Base-by-base conservation (phyloP, 2,797 vertebrate genomes). In the Cheirogaleus major region DNA sequence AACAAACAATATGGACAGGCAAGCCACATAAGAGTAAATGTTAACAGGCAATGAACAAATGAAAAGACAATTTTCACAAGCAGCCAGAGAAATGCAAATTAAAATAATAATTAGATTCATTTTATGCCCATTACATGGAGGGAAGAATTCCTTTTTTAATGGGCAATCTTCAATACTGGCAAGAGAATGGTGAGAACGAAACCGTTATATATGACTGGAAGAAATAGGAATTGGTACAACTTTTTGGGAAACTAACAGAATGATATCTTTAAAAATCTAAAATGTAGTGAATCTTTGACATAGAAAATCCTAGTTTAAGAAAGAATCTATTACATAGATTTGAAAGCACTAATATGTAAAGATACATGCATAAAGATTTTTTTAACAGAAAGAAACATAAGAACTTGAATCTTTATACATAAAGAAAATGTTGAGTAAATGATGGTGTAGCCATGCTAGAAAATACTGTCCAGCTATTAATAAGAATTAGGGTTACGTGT, bases 381-480 rank as follows among this genome's bases (percentile, higher is more conserved):
- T 83, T 83, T 63, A 52, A 76, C 2, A 25, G 1, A 70, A 89
- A 82, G 17, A 55, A 76, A 65, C 7, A 4, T 65, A 55, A 75
- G 1, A 70, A 63, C 3, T 30, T 20, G 14, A 52, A 69, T 78
- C 30, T 89, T 41, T 45, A 23, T 9, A 43, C 5, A 17, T 11
- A 80, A 43, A 43, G 52, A 91, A 48, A 75, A 92, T 1, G 18
- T 1, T 72, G 11, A 59, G 15, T 22, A 30, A 78, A 38, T 4
- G 0, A 14, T 1, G 4, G 9, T 5, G 55, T 0, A 45, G 75
- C 4, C 4, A 14, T 11, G 20, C 23, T 13, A 65, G 67, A 61
- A 67, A 57, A 63, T 22, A 43, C 9, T 9, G 3, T 0, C 4
- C 14, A 38, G 50, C 12, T n/a, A n/a, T 10, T 55, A 32, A 18